phyloP scores from a whole-genome alignment of 2,113 vertebrate genomes.

The Cyanoderma ruficeps region DNA sequence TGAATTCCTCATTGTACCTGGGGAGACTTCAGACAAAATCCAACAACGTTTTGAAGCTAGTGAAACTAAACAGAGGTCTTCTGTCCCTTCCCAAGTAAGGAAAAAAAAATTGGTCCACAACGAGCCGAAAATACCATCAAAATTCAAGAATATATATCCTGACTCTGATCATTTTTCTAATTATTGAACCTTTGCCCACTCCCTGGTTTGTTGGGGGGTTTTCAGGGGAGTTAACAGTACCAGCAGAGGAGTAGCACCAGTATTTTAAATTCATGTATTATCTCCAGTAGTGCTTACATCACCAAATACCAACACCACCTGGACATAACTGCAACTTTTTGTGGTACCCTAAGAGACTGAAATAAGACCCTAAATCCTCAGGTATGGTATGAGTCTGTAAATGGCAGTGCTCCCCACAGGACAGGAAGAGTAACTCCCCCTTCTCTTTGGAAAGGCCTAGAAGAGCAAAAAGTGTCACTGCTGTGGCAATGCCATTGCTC shows the following conservation, averaged over 20 bases:
- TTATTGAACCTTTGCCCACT: rapidly evolving
- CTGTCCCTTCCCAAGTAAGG: neutral
- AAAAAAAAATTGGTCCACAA: neutral
- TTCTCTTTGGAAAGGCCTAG: neutral
- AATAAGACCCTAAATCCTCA: neutral
- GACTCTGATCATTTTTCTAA: neutral
- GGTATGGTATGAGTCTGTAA: neutral
- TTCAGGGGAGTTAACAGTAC: neutral
- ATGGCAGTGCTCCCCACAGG: neutral
- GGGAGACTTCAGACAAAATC: neutral
- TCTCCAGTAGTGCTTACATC: neutral
- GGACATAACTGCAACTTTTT: neutral
- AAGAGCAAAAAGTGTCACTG: neutral
- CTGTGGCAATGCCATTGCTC: neutral
- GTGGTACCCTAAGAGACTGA: neutral
- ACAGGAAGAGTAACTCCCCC: neutral
- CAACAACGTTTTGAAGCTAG: neutral
- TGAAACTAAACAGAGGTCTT: neutral
- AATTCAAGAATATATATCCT: neutral
- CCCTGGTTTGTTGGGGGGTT: neutral
- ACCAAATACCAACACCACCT: neutral
- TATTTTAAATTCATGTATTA: neutral
- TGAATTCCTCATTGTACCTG: neutral
- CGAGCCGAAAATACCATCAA: neutral
- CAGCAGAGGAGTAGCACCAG: neutral